phyloP scores from a whole-genome alignment of 1,140 invertebrate species.

The Sipha flava region DNA sequence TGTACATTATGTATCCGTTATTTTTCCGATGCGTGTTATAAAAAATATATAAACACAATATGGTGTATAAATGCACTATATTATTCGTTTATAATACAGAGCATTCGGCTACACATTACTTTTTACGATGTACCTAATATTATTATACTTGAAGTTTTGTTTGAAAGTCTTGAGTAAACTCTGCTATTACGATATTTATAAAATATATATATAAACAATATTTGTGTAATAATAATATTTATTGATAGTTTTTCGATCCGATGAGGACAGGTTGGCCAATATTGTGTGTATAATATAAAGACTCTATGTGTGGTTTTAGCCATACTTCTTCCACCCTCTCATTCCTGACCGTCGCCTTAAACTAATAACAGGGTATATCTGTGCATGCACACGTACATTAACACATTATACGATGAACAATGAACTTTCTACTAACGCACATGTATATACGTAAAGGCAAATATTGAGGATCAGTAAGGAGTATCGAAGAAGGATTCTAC shows the following conservation, averaged over 20 bases:
- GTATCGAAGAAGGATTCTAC: background rate
- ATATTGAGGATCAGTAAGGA: background rate
- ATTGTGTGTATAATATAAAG: too few species aligned
- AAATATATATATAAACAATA: background rate
- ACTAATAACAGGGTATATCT: constrained; percentile 3
- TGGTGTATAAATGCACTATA: too few species aligned
- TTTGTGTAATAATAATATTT: background rate
- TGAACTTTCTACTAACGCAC: background rate
- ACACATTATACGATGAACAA: background rate
- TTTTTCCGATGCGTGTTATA: too few species aligned
- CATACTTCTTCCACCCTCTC: too few species aligned
- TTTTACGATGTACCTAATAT: background rate
- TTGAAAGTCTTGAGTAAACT: background rate
- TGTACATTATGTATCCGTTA: too few species aligned
- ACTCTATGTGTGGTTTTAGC: background rate
- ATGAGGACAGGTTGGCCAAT: background rate
- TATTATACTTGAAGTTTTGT: background rate
- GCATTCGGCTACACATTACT: too few species aligned
- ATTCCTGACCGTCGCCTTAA: background rate
- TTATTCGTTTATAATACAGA: too few species aligned
- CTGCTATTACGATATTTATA: background rate
- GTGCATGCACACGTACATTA: background rate
- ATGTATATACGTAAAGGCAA: background rate
- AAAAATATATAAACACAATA: too few species aligned
- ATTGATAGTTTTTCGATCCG: background rate